Base-by-base conservation (phyloP, 2,113 vertebrate species). In the Poeciliopsis prolifica region DNA sequence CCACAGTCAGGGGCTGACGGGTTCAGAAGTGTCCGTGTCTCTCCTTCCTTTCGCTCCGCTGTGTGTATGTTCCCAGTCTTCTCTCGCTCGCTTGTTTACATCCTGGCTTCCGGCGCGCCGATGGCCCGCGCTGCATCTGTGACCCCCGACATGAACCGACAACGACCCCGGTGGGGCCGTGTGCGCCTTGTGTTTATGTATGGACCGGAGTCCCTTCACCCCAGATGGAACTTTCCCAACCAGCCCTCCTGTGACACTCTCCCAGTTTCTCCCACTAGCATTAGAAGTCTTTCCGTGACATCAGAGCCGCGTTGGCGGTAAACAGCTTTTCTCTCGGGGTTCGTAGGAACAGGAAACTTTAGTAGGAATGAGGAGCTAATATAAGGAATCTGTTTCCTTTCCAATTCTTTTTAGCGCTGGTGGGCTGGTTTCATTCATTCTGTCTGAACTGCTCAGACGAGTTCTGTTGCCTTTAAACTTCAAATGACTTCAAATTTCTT, bases 251-350 rank as follows among this genome's bases (percentile, higher is more conserved):
- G 68, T 26, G 74, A 79, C 68, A 61, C 73, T 69, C 80, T 67
- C 4, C 10, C 62, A 68, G 10, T 61, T 64, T 65, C 65, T 84
- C 89, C 82, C 80, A 51, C 70, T 74, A 85, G 70, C 73, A 63
- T 84, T 81, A 74, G 77, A 78, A 79, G 89, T 89, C 79, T 93
- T 94, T 94, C 94, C 93, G 66, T 95, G 93, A 94, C 92, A 93
- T 93, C 92, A 93, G 72, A 89, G 88, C 72, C 1, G 65, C 79
- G 72, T 81, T 92, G 89, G 90, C 88, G 77, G 91, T 91, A 92
- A 93, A 93, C 90, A 93, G 86, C 75, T 87, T 86, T 79, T 76
- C 87, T 92, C 93, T 83, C 74, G 77, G 86, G 91, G 86, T 70
- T 70, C 40, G 65, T 75, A 78, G 77, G 81, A 77, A 86, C 84